Percentiles rank a stretch among this genome's conserved stretches.
These are phyloP conservation scores for Salminus brasiliensis DNA, from an alignment of 2,113 vertebrate genomes.

Conservation along the genomic window DNA sequence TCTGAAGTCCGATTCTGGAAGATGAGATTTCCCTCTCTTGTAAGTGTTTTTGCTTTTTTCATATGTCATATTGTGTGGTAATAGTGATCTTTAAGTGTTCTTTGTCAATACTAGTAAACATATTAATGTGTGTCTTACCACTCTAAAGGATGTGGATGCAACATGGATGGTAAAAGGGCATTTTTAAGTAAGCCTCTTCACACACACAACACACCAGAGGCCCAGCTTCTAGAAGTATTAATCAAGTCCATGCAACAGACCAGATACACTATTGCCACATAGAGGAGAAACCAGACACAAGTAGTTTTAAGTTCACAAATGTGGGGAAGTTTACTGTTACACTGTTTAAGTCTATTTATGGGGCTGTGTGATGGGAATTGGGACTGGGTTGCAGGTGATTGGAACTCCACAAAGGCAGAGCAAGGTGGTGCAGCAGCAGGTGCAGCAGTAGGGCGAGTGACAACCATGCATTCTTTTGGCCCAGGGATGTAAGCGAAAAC, in stretches of 20 bases:
- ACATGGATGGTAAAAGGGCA: no score
- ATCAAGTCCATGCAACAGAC: not conserved
- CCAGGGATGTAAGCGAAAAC: not conserved
- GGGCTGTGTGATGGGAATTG: not conserved
- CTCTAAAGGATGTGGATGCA: no score
- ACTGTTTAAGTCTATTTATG: not conserved
- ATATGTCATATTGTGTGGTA: not conserved
- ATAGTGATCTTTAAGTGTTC: no score
- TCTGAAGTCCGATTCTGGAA: not conserved
- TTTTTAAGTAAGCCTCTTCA: not conserved
- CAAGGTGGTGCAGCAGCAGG: not conserved
- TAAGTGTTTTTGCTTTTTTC: not conserved
- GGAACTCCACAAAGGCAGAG: not conserved
- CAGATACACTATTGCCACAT: not conserved
- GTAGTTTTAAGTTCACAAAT: not conserved
- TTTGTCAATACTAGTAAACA: no score
- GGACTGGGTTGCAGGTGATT: not conserved
- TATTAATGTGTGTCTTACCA: no score
- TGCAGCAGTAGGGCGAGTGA: not conserved
- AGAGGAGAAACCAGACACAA: not conserved
- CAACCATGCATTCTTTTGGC: not conserved
- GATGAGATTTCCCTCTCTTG: not conserved
- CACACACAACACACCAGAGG: no score
- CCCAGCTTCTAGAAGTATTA: not conserved
- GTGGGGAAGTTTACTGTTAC: not conserved